Percentiles rank a stretch among this genome's conserved stretches.
Evolutionary conservation across 2,888 invertebrate genomes (phyloP).

Genomic region (Andrena chrysosceles): DNA sequence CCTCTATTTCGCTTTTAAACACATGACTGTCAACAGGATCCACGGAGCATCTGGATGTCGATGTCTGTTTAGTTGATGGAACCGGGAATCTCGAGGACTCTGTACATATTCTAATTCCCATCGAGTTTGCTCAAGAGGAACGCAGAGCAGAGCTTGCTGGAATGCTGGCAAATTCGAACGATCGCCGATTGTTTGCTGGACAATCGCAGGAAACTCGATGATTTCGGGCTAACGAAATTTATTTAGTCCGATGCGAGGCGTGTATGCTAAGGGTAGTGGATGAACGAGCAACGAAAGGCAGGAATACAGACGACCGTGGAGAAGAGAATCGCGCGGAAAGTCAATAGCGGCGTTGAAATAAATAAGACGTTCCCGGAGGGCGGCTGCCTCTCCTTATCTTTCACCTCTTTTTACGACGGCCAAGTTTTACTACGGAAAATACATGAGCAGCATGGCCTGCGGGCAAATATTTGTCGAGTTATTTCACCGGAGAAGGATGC

Average conservation of each 20-base stretch:
- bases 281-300: neutral
- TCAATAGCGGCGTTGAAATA: slow-evolving; percentile 51
- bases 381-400: slow-evolving; percentile 19
- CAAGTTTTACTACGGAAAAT: slow-evolving; percentile 15
- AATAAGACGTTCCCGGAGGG: slow-evolving; percentile 46
- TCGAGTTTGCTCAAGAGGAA: neutral
- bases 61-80: neutral
- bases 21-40: too few relatives aligned
- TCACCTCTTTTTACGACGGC: slow-evolving; percentile 21
- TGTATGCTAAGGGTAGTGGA: neutral
- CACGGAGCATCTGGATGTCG: neutral
- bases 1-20: neutral
- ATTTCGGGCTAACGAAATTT: slow-evolving; percentile 41
- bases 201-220: neutral
- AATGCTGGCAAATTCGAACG: neutral
- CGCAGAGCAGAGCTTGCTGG: neutral
- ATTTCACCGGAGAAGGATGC: slow-evolving; percentile 11
- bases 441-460: slow-evolving; percentile 25
- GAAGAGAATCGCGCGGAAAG: slow-evolving; percentile 18
- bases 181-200: slow-evolving; percentile 15
- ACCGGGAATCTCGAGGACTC: neutral
- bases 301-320: neutral
- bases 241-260: neutral
- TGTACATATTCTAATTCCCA: neutral
- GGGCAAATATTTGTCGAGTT: slow-evolving; percentile 50